phyloP scores from a whole-genome alignment of 1,140 invertebrate species.

The Brachystomella parvula region DNA sequence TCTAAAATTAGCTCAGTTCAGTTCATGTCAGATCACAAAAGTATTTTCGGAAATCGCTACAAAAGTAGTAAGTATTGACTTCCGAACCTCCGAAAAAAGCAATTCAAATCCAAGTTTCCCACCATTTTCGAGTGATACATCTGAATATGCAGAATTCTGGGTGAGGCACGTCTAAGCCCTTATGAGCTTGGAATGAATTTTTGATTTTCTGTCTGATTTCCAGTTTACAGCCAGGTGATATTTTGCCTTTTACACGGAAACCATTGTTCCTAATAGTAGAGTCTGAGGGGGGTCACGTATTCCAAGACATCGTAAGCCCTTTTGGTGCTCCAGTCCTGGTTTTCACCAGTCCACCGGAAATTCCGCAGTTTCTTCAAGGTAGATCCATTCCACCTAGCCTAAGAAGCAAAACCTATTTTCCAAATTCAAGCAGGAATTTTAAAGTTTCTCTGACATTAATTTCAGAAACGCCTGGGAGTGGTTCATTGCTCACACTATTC shows the following conservation, averaged over 20 bases:
- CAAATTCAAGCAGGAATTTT: constrained; percentile 9
- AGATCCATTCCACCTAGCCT: constrained; percentile 33
- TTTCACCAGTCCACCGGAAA: constrained; percentile 85
- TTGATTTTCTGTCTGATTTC: not conserved
- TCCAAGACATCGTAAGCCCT: constrained; percentile 81
- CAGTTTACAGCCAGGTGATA: constrained; percentile 83
- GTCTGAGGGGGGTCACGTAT: constrained; percentile 89
- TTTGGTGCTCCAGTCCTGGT: constrained; percentile 93
- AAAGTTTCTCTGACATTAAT: constrained; percentile 35
- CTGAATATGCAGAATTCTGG: too few species aligned
- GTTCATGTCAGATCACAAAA: too few species aligned
- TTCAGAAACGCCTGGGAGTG: constrained; percentile 79
- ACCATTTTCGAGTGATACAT: too few species aligned
- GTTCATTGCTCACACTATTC: constrained; percentile 89
- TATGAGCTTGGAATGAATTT: too few species aligned
- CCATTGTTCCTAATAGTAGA: constrained; percentile 90
- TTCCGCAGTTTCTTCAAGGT: constrained; percentile 72
- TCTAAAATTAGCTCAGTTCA: too few species aligned
- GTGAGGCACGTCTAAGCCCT: too few species aligned
- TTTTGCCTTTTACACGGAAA: constrained; percentile 83
- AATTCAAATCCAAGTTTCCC: too few species aligned
- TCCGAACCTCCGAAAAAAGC: too few species aligned
- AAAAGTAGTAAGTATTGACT: too few species aligned
- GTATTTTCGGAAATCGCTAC: too few species aligned
- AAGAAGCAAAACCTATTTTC: not conserved